phyloP scores from a whole-genome alignment of 1,140 invertebrate genomes.

The Halyomorpha halys region DNA sequence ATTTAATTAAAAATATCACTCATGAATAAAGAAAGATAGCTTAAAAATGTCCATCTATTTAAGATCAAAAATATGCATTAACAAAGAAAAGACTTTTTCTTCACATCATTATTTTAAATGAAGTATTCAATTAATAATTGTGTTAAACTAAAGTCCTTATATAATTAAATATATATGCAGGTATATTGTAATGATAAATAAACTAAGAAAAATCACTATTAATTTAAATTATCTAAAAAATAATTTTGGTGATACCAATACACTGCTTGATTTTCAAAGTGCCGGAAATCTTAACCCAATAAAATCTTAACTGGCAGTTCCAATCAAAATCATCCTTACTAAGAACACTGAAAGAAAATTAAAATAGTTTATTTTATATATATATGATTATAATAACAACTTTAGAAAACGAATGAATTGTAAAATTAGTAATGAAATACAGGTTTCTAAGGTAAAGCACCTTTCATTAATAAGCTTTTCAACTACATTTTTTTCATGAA shows the following conservation, averaged over 20 bases:
- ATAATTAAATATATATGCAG: no score
- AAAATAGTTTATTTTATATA: conserved; percentile 2
- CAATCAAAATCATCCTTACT: conserved; percentile 78
- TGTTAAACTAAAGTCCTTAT: no score
- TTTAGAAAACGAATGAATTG: not conserved
- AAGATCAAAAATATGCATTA: no score
- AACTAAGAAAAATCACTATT: not conserved
- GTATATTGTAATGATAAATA: no score
- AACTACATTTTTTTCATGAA: conserved; percentile 80
- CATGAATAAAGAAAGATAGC: no score
- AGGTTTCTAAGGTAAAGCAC: conserved; percentile 29
- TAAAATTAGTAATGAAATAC: no score
- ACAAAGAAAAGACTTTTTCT: no score
- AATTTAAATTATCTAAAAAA: conserved; percentile 12
- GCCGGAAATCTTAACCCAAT: conserved; percentile 74
- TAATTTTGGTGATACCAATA: conserved; percentile 45
- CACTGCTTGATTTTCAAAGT: conserved; percentile 75
- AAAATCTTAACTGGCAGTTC: conserved; percentile 86
- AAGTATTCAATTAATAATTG: no score
- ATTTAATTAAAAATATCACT: no score
- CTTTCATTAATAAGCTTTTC: conserved; percentile 72
- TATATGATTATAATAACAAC: not conserved
- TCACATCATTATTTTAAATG: no score
- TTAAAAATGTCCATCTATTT: no score
- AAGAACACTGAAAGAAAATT: conserved; percentile 50